phyloP scores from a whole-genome alignment of 2,797 vertebrate genomes.

The Falco cherrug region DNA sequence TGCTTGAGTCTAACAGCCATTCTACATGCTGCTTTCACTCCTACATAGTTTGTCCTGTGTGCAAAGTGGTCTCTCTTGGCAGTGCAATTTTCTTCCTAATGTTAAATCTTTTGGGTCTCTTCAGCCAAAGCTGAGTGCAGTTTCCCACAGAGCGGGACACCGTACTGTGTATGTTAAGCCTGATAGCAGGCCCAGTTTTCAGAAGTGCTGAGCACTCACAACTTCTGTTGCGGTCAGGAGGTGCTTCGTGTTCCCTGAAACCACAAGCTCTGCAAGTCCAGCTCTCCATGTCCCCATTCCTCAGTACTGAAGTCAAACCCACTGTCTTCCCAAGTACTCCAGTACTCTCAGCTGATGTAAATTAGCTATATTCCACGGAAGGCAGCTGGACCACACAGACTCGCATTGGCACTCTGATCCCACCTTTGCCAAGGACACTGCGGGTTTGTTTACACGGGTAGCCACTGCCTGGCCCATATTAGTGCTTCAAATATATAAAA shows the following conservation, averaged over 20 bases:
- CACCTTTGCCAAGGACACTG: background rate
- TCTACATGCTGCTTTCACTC: accelerated
- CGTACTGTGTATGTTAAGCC: background rate
- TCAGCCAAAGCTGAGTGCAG: background rate
- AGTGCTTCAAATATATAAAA: background rate
- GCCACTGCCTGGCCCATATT: background rate
- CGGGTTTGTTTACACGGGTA: background rate
- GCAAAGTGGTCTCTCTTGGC: background rate
- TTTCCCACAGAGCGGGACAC: background rate
- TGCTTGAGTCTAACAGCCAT: background rate
- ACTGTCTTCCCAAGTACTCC: background rate
- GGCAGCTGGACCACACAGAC: background rate
- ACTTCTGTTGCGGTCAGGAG: background rate
- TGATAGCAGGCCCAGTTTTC: background rate
- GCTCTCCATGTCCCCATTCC: background rate
- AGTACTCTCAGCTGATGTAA: background rate
- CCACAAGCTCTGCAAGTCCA: background rate
- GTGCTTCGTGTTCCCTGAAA: background rate
- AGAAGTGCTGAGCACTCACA: background rate
- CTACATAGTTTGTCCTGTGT: background rate
- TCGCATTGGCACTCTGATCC: background rate
- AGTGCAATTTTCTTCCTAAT: background rate
- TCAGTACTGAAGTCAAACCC: background rate
- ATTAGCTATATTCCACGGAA: background rate
- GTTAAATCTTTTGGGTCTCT: background rate